A percentile compares a stretch with the other conserved stretches of the same genome.
Conservation (phyloP, 2,888 invertebrate species). For the Drosophila neotestacea region DNA sequence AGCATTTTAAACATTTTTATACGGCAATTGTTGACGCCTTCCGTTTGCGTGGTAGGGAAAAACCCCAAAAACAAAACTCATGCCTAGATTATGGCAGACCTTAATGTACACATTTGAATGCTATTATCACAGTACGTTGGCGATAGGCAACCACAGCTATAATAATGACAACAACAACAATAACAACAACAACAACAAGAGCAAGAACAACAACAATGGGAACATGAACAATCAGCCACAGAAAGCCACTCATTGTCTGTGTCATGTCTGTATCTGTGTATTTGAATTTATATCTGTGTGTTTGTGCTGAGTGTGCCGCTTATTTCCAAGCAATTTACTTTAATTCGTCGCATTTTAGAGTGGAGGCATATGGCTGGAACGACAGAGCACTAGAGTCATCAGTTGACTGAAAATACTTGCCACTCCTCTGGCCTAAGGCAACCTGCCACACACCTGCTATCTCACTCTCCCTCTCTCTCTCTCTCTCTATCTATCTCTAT, state of each 20-base stretch:
- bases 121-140: slow-evolving; percentile 65
- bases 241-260: slow-evolving; percentile 70
- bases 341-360: slow-evolving; percentile 76
- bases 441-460: slow-evolving; percentile 13
- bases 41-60: slow-evolving; percentile 50
- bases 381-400: slow-evolving; percentile 43
- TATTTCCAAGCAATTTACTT: slow-evolving; percentile 80
- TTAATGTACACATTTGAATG: slow-evolving; percentile 76
- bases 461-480: no score
- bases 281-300: slow-evolving; percentile 16
- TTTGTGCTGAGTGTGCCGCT: slow-evolving; percentile 42
- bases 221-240: slow-evolving; percentile 53
- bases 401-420: slow-evolving; percentile 41
- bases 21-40: slow-evolving; percentile 60
- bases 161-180: slow-evolving; percentile 45
- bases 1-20: slow-evolving; percentile 62
- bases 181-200: slow-evolving; percentile 41
- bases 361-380: slow-evolving; percentile 51
- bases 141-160: slow-evolving; percentile 40
- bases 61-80: slow-evolving; percentile 17
- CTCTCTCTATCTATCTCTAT: neutral
- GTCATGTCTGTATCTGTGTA: slow-evolving; percentile 23
- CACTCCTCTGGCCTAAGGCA: slow-evolving; percentile 17
- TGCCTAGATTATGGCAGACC: slow-evolving; percentile 30
- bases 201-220: slow-evolving; percentile 45